Percentiles rank a stretch among this genome's conserved stretches.
Conservation (phyloP, 2,113 vertebrate genomes). For the Laterallus jamaicensis region DNA sequence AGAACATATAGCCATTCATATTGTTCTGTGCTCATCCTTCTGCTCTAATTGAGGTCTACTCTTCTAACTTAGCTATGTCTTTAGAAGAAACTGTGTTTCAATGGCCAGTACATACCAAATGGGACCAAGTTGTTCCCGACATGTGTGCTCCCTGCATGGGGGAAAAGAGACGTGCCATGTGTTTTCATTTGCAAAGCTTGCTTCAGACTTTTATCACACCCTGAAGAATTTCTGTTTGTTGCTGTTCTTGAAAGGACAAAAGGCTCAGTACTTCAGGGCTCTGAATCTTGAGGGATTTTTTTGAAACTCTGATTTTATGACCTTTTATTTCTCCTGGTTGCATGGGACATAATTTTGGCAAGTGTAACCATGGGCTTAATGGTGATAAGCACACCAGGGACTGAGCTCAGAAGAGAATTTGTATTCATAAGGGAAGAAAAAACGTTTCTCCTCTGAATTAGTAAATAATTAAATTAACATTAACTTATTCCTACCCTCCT, state of each 20-base stretch:
- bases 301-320: neutral
- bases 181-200: slow-evolving; percentile 21
- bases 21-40: neutral
- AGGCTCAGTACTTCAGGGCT: neutral
- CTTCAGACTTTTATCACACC: neutral
- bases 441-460: neutral
- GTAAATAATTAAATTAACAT: neutral
- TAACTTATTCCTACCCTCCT: neutral
- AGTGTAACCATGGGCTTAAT: neutral
- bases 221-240: neutral
- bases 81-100: neutral
- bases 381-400: neutral
- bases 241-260: slow-evolving; percentile 1
- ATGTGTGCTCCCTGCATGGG: neutral
- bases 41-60: neutral
- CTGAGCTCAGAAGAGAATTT: neutral
- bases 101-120: neutral
- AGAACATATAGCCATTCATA: neutral
- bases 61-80: neutral
- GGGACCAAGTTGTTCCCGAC: neutral
- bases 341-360: neutral
- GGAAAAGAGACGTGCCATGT: neutral
- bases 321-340: neutral
- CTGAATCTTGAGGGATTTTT: neutral
- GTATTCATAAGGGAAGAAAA: neutral